Evolutionary conservation across 92 coral and sea anemone genomes (phyloP).

Genomic region (Phymanthus crucifer): DNA sequence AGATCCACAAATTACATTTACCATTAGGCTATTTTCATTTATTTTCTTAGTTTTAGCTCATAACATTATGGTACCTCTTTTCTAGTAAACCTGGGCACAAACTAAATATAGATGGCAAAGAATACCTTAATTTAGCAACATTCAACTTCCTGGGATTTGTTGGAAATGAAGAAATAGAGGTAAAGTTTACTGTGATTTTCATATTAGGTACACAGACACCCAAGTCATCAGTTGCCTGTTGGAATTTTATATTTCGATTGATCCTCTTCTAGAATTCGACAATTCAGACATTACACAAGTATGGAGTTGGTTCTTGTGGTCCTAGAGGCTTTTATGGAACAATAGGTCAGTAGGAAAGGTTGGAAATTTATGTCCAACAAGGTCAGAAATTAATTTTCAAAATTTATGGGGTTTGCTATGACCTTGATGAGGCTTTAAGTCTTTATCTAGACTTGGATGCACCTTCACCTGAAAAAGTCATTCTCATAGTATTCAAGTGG

Average conservation of each 20-base stretch:
- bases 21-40: neutral
- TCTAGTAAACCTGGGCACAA: conserved; percentile 87
- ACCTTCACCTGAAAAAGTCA: no score
- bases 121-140: conserved; percentile 90
- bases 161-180: conserved; percentile 96
- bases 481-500: no score
- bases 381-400: no score
- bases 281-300: conserved; percentile 77
- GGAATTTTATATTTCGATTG: no score
- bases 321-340: conserved; percentile 99
- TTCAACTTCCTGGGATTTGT: conserved; percentile 98
- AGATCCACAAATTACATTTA: neutral
- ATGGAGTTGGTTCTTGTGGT: conserved; percentile 99
- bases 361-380: neutral
- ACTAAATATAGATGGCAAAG: conserved; percentile 68
- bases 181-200: conserved; percentile 14
- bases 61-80: neutral
- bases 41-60: neutral
- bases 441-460: no score
- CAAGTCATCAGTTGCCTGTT: no score
- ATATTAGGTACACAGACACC: no score
- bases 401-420: no score
- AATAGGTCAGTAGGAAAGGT: conserved; percentile 62
- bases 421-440: no score
- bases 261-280: conserved; percentile 72